phyloP scores from a whole-genome alignment of 1,140 invertebrate genomes.

The Drosophila bipectinata region DNA sequence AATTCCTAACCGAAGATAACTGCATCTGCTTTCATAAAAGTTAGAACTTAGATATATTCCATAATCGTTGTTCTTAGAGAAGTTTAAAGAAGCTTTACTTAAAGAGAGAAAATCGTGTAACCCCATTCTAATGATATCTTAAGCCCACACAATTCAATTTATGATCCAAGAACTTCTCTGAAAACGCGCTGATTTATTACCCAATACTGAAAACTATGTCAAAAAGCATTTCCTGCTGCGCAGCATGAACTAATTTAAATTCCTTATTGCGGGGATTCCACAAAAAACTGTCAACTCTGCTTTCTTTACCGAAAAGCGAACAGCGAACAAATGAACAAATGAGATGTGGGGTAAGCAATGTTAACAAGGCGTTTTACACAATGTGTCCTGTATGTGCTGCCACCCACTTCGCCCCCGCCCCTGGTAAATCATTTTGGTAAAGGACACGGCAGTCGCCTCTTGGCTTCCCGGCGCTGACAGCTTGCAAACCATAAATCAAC shows the following conservation, averaged over 20 bases:
- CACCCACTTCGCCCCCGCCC: slow-evolving; percentile 7
- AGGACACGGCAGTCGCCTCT: slow-evolving; percentile 66
- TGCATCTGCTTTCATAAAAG: slow-evolving; percentile 4
- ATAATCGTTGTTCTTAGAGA: too few relatives aligned
- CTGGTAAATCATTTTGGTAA: slow-evolving; percentile 19
- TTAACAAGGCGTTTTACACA: slow-evolving; percentile 82
- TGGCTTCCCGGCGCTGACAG: slow-evolving; percentile 62
- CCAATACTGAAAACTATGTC: slow-evolving; percentile 62
- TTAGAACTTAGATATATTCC: neutral
- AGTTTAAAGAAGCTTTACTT: too few relatives aligned
- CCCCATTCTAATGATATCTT: neutral
- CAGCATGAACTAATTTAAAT: slow-evolving; percentile 76
- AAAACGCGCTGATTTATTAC: slow-evolving; percentile 58
- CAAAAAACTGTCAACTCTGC: slow-evolving; percentile 60
- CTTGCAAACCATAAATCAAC: slow-evolving; percentile 78
- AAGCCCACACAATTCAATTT: neutral
- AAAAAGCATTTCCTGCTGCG: slow-evolving; percentile 71
- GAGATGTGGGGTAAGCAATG: slow-evolving; percentile 61
- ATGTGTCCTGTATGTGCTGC: slow-evolving; percentile 30
- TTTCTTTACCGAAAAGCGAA: slow-evolving; percentile 21
- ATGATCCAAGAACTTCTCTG: neutral
- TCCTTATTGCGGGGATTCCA: slow-evolving; percentile 53
- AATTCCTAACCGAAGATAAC: neutral
- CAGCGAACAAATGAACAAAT: slow-evolving; percentile 49
- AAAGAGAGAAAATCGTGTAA: too few relatives aligned